Evolutionary conservation across 2,888 invertebrate species (phyloP), one percentile per base, ranked within the genome.

Genomic region (Syritta pipiens): DNA sequence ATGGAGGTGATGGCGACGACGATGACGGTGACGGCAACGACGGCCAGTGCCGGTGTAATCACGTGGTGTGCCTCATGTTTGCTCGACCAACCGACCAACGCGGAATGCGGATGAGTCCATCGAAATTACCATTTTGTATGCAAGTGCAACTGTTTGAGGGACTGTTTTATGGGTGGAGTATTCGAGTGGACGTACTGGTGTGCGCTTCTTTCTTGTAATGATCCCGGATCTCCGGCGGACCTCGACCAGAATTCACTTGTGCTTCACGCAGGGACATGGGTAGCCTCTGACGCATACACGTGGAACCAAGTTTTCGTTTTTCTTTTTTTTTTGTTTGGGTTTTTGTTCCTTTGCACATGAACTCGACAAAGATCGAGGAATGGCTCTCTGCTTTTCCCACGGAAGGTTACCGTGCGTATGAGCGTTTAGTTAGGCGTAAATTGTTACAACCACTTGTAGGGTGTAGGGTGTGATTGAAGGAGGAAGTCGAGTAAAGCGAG

Each of bases 91-190:
- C 68, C 77, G 35, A 79, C 59, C 71, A 62, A 62, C 40, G 48
- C 69, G 81, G 75, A 81, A 75, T 81, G 81, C 74, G 81, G 81
- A 81, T 81, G 81, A 81, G 81, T 75, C 81, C 74, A 81, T 75
- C 68, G 75, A 81, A 81, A 81, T 81, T 75, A 81, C 81, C 81
- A 81, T 75, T 81, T 81, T 65, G 81, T 75, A 81, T 81, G 75
- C 81, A 69, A 81, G 75, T 81, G 81, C 81, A 81, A 75, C 81
- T 63, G 81, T 81, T 81, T 57, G 81, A 75, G 75, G 74, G 81
- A 63, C 69, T 81, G 75, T 75, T 81, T 81, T 75, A 74, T 81
- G 81, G 81, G 81, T 81, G 81, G 81, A 81, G 81, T 68, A 68
- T 74, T 74, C 40, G 49, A 68, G 44, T 48, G 49, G 59, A 53